Conservation (phyloP, 2,113 vertebrate species). For the Solea solea region DNA sequence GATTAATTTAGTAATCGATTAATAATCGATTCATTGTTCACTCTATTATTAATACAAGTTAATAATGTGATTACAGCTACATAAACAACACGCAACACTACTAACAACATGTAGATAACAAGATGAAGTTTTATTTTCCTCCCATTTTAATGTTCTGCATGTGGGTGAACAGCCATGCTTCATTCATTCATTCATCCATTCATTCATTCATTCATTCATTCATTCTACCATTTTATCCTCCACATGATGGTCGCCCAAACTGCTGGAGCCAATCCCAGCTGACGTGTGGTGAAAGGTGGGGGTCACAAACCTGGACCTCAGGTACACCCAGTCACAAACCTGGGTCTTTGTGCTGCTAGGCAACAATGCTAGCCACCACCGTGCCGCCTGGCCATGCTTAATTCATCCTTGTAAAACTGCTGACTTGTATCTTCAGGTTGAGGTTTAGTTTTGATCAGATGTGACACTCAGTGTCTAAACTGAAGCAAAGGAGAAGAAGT, state of each 20-base stretch:
- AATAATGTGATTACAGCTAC: background rate
- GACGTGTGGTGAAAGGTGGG: no score
- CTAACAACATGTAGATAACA: slow-evolving; percentile 1
- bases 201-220: no score
- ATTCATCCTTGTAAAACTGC: slow-evolving; percentile 34
- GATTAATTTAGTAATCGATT: no score
- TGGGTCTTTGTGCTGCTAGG: no score
- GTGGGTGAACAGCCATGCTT: slow-evolving; percentile 5
- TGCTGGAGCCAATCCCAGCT: no score
- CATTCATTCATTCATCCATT: no score
- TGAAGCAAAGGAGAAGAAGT: slow-evolving; percentile 11
- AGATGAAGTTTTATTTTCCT: slow-evolving; percentile 4
- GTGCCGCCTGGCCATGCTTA: background rate
- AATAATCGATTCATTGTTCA: no score
- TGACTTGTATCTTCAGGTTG: background rate
- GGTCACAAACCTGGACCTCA: no score
- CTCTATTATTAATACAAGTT: background rate
- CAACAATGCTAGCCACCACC: no score
- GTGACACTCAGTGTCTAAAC: slow-evolving; percentile 4
- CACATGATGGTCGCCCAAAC: no score
- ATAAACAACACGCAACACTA: background rate
- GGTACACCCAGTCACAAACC: no score
- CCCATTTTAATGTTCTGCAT: slow-evolving; percentile 13
- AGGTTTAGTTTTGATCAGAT: background rate
- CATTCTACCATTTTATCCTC: no score